Evolutionary conservation across 2,888 invertebrate species (phyloP).

Genomic region (Amitus sp.): DNA sequence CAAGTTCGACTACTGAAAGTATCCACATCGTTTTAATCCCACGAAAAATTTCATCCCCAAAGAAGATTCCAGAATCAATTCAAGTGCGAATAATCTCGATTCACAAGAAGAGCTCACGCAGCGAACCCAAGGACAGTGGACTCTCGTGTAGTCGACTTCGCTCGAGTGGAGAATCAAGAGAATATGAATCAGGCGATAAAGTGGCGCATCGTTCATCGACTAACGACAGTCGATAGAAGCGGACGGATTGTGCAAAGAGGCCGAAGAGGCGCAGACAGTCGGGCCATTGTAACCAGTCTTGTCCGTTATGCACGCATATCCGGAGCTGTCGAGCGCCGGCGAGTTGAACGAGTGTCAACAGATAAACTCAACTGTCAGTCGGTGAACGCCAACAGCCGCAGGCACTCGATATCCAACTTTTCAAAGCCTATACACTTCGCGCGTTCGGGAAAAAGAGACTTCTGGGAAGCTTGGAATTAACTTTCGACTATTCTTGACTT

Average conservation of each 20-base stretch:
- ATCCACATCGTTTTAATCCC: no score
- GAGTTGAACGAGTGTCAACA: slow-evolving; percentile 43
- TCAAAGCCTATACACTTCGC: slow-evolving; percentile 8
- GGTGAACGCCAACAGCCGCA: slow-evolving; percentile 13
- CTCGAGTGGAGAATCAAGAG: no score
- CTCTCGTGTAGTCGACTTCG: background rate
- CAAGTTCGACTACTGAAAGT: no score
- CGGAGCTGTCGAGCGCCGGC: slow-evolving; percentile 36
- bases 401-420: slow-evolving; percentile 42
- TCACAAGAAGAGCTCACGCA: no score
- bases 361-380: slow-evolving; percentile 48
- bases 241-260: slow-evolving; percentile 41
- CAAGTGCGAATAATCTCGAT: no score
- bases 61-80: no score
- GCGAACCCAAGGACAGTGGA: background rate
- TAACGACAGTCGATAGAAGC: slow-evolving; percentile 26
- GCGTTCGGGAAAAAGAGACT: no score
- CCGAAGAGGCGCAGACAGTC: slow-evolving; percentile 44
- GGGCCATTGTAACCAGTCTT: slow-evolving; percentile 34
- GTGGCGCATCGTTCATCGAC: slow-evolving; percentile 2
- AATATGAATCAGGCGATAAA: slow-evolving; percentile 11
- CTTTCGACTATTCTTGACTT: no score
- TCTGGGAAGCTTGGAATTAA: no score
- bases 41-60: no score
- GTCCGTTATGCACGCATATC: slow-evolving; percentile 16